Base-by-base conservation (phyloP, 2,888 invertebrate species). In the Prosopocoilus inquinatus region DNA sequence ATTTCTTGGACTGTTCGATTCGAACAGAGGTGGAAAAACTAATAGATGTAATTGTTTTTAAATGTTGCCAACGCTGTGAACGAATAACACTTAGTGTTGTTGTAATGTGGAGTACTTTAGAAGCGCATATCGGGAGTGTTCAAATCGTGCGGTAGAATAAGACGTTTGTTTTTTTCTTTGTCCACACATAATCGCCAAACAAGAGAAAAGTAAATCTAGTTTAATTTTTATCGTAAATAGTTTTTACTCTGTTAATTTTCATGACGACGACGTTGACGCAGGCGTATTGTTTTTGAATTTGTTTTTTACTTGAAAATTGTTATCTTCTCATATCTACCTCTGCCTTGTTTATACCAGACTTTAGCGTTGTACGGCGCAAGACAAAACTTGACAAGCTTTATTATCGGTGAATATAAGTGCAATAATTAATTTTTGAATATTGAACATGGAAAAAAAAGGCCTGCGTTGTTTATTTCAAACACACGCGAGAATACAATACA, bases 41-140 rank as follows among this genome's bases (percentile, higher is more conserved):
- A 55, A 39, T 60, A 57, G 50, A 64, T 64, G 63, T 66, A 66
- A 65, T 67, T 60, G 59, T 64, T 65, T 64, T 63, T 65, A 57
- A 66, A 65, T 66, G 67, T 68, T 67, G 65, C 66, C 66, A 63
- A 68, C 65, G 62, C 62, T 63, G 63, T 61, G 65, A 51, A 53
- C 47, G 61, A 59, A 63, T 61, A 61, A 62, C 57, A 59, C 56
- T 59, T 61, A 59, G 64, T 67, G 64, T 65, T 67, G 64, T 65
- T 62, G 66, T 66, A 58, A 56, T 63, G 64, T 67, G 60, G 57
- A 62, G 60, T 63, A 58, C 50, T 56, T 57, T 57, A 63, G 62
- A 47, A 55, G 58, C 52, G 48, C 46, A 53, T 43, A 51, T 58
- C 46, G 63, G 64, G 67, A 67, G 64, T 64, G 64, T 67, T 67